Conservation (phyloP, 2,888 invertebrate genomes). For the Tiphia femorata region DNA sequence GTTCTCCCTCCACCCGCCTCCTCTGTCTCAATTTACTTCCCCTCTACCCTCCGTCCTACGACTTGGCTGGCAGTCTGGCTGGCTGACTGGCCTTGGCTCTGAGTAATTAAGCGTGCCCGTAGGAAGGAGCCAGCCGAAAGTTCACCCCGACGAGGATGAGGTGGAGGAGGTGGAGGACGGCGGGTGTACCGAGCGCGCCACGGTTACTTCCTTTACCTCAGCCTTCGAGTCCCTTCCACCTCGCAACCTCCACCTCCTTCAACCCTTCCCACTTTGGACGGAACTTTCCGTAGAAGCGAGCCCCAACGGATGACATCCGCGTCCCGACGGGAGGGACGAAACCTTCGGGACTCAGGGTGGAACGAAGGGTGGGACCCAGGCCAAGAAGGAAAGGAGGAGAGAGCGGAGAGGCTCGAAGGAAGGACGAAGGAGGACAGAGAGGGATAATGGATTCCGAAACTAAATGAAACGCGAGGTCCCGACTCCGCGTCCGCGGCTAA, state of each 20-base stretch:
- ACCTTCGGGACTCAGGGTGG: no score
- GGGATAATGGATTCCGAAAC: constrained; percentile 64
- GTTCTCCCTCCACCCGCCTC: no score
- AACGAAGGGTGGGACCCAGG: no score
- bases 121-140: constrained; percentile 33
- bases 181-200: no score
- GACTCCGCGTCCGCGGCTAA: constrained; percentile 55
- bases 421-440: constrained; percentile 26
- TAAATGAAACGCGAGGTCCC: constrained; percentile 60
- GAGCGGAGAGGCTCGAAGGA: constrained; percentile 1
- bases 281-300: no score
- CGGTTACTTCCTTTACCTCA: no score
- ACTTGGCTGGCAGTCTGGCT: constrained; percentile 18
- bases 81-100: constrained; percentile 34
- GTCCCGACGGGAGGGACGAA: no score
- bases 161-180: no score
- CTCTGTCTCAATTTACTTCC: neutral
- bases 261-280: neutral
- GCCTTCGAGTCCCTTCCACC: no score
- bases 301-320: no score
- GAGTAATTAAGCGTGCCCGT: constrained; percentile 45
- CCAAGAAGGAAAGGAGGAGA: neutral
- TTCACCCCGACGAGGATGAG: constrained; percentile 23
- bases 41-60: constrained; percentile 1
- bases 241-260: neutral